Evolutionary conservation across 2,797 vertebrate species (phyloP), one percentile per base, ranked within the genome.

Genomic region (Megaceryle alcyon): DNA sequence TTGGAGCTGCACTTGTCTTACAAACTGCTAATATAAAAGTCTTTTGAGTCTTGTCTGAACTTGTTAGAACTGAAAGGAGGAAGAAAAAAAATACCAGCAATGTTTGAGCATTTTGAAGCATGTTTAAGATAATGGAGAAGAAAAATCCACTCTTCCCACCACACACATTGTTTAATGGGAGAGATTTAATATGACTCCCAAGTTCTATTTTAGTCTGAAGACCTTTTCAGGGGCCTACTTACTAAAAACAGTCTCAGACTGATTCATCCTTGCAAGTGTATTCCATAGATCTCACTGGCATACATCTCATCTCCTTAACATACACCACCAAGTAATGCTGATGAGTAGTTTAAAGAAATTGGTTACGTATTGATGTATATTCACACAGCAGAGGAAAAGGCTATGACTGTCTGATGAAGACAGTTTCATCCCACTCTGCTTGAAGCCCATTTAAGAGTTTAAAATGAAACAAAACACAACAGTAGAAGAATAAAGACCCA

Each of bases 311-410:
- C 49, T 51, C 49, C 49, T 51, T 44, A 82, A 79, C 31, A 59
- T 29, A 41, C 0, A 0, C 3, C n/a, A 23, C 31, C 13, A 33
- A 8, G 9, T 26, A 6, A 6, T 56, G 44, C 14, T 77, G 8
- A 20, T n/a, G 9, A 69, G 41, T 33, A 56, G 20, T 48, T 73
- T 56, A 79, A 49, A 54, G 9, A 69, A 87, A 91, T 65, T 4
- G 3, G 7, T 60, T 31, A 57, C 22, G 43, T 64, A 11, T 11
- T 81, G n/a, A 43, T 37, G 21, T 25, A 33, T 87, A 87, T 82
- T 49, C 44, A 33, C 31, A 82, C 8, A 82, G 78, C 9, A 71
- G 57, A 90, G 28, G 15, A 75, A 94, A 89, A 79, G 15, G 4
- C 46, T 60, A 16, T 49, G 53, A 51, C 16, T 79, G 17, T 20